A percentile compares a stretch with the other conserved stretches of the same genome.
Conservation (phyloP, 2,113 vertebrate genomes). For the Dicerorhinus sumatrensis region DNA sequence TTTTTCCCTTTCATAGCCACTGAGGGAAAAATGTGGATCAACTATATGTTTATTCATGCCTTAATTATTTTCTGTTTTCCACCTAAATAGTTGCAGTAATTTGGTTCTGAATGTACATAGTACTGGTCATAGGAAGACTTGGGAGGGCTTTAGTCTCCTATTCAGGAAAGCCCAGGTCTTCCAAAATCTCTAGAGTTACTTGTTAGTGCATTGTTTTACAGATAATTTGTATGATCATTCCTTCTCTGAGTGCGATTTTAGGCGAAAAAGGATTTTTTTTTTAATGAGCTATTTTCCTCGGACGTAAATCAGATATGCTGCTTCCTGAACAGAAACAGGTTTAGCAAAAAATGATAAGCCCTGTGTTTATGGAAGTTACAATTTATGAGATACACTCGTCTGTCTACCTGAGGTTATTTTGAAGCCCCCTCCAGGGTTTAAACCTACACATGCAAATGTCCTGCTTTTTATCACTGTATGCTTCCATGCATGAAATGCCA, state of each 20-base stretch:
- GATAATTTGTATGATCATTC: not conserved
- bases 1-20: not conserved
- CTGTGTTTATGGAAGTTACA: not conserved
- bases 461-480: not conserved
- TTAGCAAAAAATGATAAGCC: not conserved
- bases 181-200: not conserved
- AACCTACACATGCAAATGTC: not conserved
- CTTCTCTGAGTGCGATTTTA: not conserved
- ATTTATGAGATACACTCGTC: not conserved
- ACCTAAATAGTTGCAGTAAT: constrained; percentile 1
- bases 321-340: not conserved
- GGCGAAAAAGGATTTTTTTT: not conserved
- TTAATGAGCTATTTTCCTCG: not conserved
- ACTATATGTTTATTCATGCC: not conserved
- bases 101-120: constrained; percentile 44
- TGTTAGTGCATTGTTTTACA: not conserved
- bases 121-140: not conserved
- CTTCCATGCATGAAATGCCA: not conserved
- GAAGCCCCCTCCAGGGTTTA: not conserved
- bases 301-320: not conserved
- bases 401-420: not conserved
- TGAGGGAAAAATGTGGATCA: not conserved
- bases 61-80: not conserved
- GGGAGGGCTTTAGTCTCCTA: not conserved
- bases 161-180: not conserved